Evolutionary conservation across 1,140 invertebrate species (phyloP).

Genomic region (Penaeus indicus): DNA sequence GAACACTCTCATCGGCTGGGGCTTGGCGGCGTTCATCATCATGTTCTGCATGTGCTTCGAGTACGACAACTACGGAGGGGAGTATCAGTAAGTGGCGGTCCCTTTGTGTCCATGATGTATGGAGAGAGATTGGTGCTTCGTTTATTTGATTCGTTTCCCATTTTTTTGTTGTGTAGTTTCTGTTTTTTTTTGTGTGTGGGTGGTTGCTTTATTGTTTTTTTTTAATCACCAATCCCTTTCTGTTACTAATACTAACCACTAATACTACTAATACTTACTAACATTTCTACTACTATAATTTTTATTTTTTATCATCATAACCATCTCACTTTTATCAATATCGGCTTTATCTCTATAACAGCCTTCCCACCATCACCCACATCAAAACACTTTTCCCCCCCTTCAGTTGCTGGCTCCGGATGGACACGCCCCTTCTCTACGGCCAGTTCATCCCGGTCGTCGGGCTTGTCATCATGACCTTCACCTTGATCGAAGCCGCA

Average conservation of each 20-base stretch:
- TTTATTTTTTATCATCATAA: not conserved
- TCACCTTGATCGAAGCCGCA: slow-evolving; percentile 69
- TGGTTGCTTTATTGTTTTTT: not conserved
- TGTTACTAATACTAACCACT: not conserved
- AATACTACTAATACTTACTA: not conserved
- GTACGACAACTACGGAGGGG: slow-evolving; percentile 68
- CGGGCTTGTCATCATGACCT: slow-evolving; percentile 67
- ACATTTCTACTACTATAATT: not conserved
- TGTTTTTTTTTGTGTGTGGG: not conserved
- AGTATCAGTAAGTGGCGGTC: slow-evolving; percentile 67
- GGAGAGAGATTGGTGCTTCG: not conserved
- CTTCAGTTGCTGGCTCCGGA: slow-evolving; percentile 68
- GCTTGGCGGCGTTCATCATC: slow-evolving; percentile 66
- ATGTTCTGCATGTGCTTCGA: slow-evolving; percentile 68
- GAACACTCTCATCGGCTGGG: slow-evolving; percentile 69
- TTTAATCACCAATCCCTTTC: not conserved
- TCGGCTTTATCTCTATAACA: not conserved
- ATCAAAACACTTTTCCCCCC: not conserved
- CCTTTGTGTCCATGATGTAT: not conserved
- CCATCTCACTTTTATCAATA: not conserved
- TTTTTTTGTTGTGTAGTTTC: not conserved
- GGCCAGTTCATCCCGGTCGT: slow-evolving; percentile 67
- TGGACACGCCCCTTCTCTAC: slow-evolving; percentile 68
- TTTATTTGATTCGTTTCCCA: not conserved
- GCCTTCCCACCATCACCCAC: not conserved